Evolutionary conservation across 2,113 vertebrate species (phyloP), one percentile per base, ranked within the genome.

Genomic region (Menura novaehollandiae): DNA sequence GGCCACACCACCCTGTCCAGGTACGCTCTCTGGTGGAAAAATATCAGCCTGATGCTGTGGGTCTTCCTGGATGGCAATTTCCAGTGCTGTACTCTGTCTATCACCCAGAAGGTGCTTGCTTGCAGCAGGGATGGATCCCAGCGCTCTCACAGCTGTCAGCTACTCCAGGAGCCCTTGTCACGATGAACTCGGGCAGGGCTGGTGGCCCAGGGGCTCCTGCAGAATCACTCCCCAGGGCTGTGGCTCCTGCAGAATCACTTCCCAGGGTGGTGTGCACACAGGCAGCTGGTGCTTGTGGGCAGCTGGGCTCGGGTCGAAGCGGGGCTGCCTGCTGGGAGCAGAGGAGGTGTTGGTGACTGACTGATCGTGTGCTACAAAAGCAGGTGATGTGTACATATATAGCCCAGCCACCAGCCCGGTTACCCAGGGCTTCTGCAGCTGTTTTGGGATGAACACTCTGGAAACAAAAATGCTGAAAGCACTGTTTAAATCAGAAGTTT

Each of bases 261-360:
- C 68, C 64, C 5, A 7, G 49, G 49, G 79, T 2, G 60, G 64
- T 41, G 59, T 46, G 87, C 59, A 10, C 24, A 5, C 20, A 27
- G 51, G 49, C 49, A 47, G 53, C 51, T 7, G 66, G 22, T 64
- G 44, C 9, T 28, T 15, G 33, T 9, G 19, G 69, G 90, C 75
- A 85, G 64, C 51, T 5, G 0, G 74, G 79, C 60, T 81, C 49
- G 44, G 58, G n/a, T 23, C 0, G 2, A 32, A 47, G n/a, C 0
- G 0, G 44, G 43, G 52, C 73, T 94, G 86, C 59, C 55, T 47
- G 59, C 66, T 60, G 79, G 69, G 26, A 74, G 75, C 74, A 74
- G 74, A 69, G 78, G 81, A 55, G 56, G 72, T 35, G 64, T 11
- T 15, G 33, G 55, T 60, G 71, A 33, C 52, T 46, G 41, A 46